Base-by-base conservation (phyloP, 2,888 invertebrate species). In the Melinopterus prodromus region DNA sequence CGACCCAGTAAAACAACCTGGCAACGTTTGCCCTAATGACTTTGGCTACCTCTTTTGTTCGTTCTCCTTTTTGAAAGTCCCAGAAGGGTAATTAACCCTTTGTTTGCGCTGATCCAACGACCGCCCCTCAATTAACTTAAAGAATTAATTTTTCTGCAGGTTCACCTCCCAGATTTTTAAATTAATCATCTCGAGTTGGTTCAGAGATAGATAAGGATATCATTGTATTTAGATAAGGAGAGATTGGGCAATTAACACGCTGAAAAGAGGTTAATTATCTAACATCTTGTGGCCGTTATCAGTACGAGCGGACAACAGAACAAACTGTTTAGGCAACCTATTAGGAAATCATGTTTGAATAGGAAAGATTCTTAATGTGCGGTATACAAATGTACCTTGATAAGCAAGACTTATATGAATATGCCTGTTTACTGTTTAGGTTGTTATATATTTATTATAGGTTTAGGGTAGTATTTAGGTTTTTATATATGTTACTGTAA, bases 71-170 rank as follows among this genome's bases (percentile, higher is more conserved):
- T 53, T 53, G 53, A 12, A 9, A 53, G 53, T 53, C 53, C 53
- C 53, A 12, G 53, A 53, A 53, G 53, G 53, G 53, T 53, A 53
- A 53, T 53, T 53, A 53, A 53, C 53, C 53, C 53, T 53, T 53
- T 53, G 53, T 53, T 53, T 53, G 53, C 53, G 12, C 53, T 53
- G 53, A 6, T 53, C 53, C 53, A 53, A 53, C 53, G 53, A 53
- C 53, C 53, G 53, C 53, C 53, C 53, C 53, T 53, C 53, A 53
- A 53, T 53, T 53, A 53, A 53, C 53, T 53, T 53, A 53, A 53
- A 53, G 53, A 53, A 53, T 53, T 53, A 53, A 53, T 53, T 53
- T 53, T 53, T 53, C 53, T 53, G 53, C 12, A 12, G 38, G 5
- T 53, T 53, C 12, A 53, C 53, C 53, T 53, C 53, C 53, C 53